Evolutionary conservation across 2,797 vertebrate species (phyloP).

Genomic region (Acanthurus leucopareius): DNA sequence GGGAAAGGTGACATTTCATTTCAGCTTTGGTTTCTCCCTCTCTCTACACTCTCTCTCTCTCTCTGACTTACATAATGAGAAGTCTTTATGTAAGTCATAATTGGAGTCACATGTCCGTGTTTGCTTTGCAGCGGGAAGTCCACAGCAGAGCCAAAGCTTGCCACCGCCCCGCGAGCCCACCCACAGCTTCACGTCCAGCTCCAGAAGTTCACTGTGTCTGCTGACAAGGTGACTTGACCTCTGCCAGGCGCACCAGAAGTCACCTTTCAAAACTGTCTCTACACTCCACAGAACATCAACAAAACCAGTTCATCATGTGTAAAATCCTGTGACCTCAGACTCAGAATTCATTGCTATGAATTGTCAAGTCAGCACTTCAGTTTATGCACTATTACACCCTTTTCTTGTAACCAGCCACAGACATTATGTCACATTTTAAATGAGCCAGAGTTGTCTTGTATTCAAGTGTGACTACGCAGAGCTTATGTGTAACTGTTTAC

Average conservation of each 20-base stretch:
- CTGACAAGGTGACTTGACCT: conserved; percentile 84
- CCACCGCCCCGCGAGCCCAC: conserved; percentile 69
- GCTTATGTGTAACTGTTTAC: conserved; percentile 17
- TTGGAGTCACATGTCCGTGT: conserved; percentile 76
- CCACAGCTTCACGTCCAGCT: conserved; percentile 83
- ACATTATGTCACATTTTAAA: conserved; percentile 56
- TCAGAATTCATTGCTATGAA: conserved; percentile 11
- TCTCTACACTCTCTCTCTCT: conserved; percentile 7
- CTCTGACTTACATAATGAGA: conserved; percentile 69
- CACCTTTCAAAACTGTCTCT: not conserved
- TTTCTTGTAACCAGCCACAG: conserved; percentile 44
- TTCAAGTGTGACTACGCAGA: conserved; percentile 26
- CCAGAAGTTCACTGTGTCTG: conserved; percentile 87
- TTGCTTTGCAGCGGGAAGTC: conserved; percentile 79
- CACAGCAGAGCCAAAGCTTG: conserved; percentile 64
- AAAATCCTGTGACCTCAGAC: conserved; percentile 16
- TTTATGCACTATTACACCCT: conserved; percentile 26
- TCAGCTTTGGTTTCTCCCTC: conserved; percentile 20
- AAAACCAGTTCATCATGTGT: conserved; percentile 14
- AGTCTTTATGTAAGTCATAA: conserved; percentile 78
- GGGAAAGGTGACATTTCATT: conserved; percentile 82
- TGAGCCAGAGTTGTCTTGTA: conserved; percentile 26
- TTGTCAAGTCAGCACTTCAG: conserved; percentile 30
- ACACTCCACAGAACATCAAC: not conserved
- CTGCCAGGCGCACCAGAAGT: conserved; percentile 7